Conservation (phyloP, 2,113 vertebrate genomes). For the Hemicordylus capensis region DNA sequence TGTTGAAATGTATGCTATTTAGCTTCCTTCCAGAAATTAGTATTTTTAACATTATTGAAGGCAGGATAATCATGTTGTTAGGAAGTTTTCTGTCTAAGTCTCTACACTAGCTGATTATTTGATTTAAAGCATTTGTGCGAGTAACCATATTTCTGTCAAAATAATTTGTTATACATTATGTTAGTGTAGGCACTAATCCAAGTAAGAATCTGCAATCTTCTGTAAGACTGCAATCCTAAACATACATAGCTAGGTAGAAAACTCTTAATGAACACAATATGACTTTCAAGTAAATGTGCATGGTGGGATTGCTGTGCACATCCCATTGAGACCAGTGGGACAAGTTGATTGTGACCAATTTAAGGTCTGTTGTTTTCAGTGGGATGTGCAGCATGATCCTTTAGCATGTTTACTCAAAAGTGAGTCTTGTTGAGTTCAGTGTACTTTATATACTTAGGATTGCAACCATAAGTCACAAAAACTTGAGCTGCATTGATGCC, state of each 20-base stretch:
- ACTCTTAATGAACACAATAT: background rate
- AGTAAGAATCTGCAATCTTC: too few relatives aligned
- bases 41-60: too few relatives aligned
- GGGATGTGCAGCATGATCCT: background rate
- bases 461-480: background rate
- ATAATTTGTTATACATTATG: too few relatives aligned
- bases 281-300: background rate
- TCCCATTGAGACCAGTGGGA: background rate
- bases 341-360: background rate
- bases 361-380: background rate
- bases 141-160: too few relatives aligned
- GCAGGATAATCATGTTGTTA: too few relatives aligned
- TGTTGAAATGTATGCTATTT: too few relatives aligned
- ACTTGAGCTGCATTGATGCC: background rate
- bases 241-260: background rate
- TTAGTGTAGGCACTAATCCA: background rate
- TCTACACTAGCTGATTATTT: too few relatives aligned
- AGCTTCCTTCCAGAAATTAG: too few relatives aligned
- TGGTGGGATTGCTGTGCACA: background rate
- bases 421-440: background rate
- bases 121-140: too few relatives aligned
- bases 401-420: background rate
- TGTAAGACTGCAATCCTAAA: background rate
- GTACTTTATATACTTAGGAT: background rate
- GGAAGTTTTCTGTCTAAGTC: too few relatives aligned